These are phyloP conservation scores for Syncerus caffer DNA, from an alignment of 2,797 vertebrate genomes.

Conservation along the genomic window DNA sequence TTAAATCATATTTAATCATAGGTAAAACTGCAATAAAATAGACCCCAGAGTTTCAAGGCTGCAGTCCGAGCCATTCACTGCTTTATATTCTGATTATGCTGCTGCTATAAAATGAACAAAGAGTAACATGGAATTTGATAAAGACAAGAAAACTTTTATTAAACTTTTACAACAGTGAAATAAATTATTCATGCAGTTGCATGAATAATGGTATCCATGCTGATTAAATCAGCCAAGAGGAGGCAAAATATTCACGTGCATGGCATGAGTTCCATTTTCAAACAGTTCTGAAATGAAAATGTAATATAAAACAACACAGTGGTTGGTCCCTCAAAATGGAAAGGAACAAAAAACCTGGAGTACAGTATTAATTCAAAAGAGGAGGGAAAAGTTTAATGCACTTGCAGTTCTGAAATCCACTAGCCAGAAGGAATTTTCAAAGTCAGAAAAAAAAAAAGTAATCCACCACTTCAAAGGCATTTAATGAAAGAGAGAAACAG, in stretches of 20 bases:
- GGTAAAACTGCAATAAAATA: conserved; percentile 44
- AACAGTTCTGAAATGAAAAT: conserved; percentile 73
- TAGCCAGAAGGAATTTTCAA: conserved; percentile 72
- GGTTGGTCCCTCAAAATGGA: conserved; percentile 65
- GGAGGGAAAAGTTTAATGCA: conserved; percentile 68
- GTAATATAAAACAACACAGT: conserved; percentile 74
- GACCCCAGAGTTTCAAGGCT: conserved; percentile 29
- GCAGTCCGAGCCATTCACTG: conserved; percentile 26
- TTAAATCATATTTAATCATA: conserved; percentile 56
- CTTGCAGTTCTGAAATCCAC: conserved; percentile 61
- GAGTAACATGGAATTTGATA: conserved; percentile 76
- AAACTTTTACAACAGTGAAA: conserved; percentile 78
- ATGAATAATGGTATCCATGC: conserved; percentile 75
- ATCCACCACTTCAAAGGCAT: conserved; percentile 69
- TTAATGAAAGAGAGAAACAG: conserved; percentile 67
- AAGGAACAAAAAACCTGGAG: conserved; percentile 60
- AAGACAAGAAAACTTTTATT: conserved; percentile 80
- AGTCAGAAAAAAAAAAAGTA: conserved; percentile 71
- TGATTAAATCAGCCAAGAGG: conserved; percentile 76
- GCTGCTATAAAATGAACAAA: conserved; percentile 74
- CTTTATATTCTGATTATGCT: conserved; percentile 75
- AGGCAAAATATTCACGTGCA: conserved; percentile 73
- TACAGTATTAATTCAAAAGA: conserved; percentile 72
- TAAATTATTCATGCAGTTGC: conserved; percentile 79
- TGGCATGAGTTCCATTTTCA: conserved; percentile 73